Conservation (phyloP, 2,888 invertebrate species). For the Monoplex corrugatus region DNA sequence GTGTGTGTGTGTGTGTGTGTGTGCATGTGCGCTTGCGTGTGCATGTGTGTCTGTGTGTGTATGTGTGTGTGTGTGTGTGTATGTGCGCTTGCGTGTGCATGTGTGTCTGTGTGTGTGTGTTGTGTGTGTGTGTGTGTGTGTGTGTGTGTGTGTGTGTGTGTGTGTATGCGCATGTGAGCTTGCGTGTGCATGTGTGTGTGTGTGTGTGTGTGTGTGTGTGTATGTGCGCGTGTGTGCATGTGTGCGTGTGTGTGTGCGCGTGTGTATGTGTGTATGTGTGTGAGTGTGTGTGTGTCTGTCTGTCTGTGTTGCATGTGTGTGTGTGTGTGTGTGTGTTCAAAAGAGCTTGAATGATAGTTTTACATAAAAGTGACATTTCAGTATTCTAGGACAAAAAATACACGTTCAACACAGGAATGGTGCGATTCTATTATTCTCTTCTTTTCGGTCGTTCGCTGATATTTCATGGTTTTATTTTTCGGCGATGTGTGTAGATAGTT, state of each 20-base stretch:
- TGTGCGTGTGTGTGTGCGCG: neutral
- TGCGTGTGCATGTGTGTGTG: too few species aligned
- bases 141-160: neutral
- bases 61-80: neutral
- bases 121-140: too few species aligned
- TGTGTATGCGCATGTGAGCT: neutral
- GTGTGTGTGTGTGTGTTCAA: too few species aligned
- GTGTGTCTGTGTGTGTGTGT: neutral
- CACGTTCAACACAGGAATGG: too few species aligned
- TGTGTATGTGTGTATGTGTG: neutral
- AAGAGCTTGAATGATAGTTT: too few species aligned
- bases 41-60: neutral
- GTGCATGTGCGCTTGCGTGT: neutral
- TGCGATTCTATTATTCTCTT: too few species aligned
- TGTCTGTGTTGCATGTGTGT: neutral
- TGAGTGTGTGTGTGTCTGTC: neutral
- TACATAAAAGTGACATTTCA: too few species aligned
- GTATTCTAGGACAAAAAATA: too few species aligned
- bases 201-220: neutral
- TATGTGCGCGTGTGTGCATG: neutral
- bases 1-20: neutral
- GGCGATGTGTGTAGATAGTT: too few species aligned
- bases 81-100: too few species aligned
- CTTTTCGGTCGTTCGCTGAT: too few species aligned
- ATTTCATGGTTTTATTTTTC: too few species aligned